These are phyloP conservation scores for Eufriesea mexicana DNA, from an alignment of 1,140 invertebrate genomes.

Conservation along the genomic window DNA sequence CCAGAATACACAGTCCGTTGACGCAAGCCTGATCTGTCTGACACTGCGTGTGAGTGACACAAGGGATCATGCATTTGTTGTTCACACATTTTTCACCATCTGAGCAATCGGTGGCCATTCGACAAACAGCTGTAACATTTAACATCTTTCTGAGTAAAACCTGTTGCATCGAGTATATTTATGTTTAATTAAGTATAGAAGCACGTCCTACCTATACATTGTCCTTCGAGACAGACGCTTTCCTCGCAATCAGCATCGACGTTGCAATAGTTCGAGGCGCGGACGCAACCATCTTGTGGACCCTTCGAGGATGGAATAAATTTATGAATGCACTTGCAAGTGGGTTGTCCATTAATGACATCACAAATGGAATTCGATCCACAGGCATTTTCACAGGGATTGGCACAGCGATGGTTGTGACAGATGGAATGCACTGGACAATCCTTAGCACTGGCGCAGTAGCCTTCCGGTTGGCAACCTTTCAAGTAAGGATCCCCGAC, in stretches of 20 bases:
- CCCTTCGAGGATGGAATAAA: slow-evolving; percentile 86
- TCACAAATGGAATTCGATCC: slow-evolving; percentile 90
- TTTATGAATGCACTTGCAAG: slow-evolving; percentile 88
- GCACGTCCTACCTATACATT: slow-evolving; percentile 86
- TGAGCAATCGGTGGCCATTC: slow-evolving; percentile 90
- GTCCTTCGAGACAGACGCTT: slow-evolving; percentile 90
- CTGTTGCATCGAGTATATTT: neutral
- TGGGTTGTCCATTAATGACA: slow-evolving; percentile 87
- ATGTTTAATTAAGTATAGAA: neutral
- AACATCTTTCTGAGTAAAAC: slow-evolving; percentile 11
- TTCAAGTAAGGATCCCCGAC: slow-evolving; percentile 89
- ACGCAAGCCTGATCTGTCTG: slow-evolving; percentile 90
- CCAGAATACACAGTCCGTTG: slow-evolving; percentile 89
- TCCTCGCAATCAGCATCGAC: slow-evolving; percentile 90
- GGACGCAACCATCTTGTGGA: slow-evolving; percentile 88
- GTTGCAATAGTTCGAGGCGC: slow-evolving; percentile 85
- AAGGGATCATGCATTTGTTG: slow-evolving; percentile 90
- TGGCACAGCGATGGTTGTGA: slow-evolving; percentile 87
- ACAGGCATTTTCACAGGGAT: slow-evolving; percentile 90
- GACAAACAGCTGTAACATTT: slow-evolving; percentile 87
- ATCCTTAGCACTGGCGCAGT: slow-evolving; percentile 87
- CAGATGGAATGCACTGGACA: slow-evolving; percentile 90
- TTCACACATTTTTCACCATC: slow-evolving; percentile 90
- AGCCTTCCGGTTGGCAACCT: slow-evolving; percentile 90
- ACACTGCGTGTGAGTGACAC: slow-evolving; percentile 91